Evolutionary conservation across 2,888 invertebrate species (phyloP), one percentile per base, ranked within the genome.

Genomic region (Agriopis leucophaearia): DNA sequence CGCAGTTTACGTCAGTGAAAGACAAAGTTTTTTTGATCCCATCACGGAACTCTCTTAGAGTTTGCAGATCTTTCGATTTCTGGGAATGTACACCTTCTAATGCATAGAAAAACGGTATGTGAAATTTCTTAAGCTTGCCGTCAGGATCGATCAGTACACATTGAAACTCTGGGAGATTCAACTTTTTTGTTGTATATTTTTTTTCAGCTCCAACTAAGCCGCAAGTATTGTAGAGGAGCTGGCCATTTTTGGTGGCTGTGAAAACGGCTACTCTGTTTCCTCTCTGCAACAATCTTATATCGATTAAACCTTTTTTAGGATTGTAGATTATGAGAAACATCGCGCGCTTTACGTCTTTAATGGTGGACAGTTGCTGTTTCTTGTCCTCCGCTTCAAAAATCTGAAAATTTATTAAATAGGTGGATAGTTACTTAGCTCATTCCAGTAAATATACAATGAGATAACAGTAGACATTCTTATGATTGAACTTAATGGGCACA

Each of bases 281-380:
- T 83, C 97, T 96, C 84, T 98, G 98, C 81, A 98, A 95, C 5
- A 97, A 95, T 96, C 99, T 98, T 66, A 99, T 97, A 89, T 99
- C 99, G 62, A 99, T 95, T 8, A 98, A 95, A 13, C 99, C 99
- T 85, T 98, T 96, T 76, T 97, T 97, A 0, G 99, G 98, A 8
- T 98, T 98, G 88, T 99, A 99, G 73, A 99, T 98, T 1, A 98
- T 96, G 63, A 99, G 94, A 88, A 99, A 99, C 57, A 97, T 92
- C 0, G 96, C 96, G 65, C 96, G 94, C 78, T 95, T 94, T 45
- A 95, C 90, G 67, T 93, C 90, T 81, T 92, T 93, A 6, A 92
- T 83, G 7, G 88, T 81, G 1, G 90, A 87, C 12, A 92, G 81
- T 58, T 90, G 91, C 0, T 90, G 92, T 73, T 89, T 91, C 77